A percentile compares a stretch with the other conserved stretches of the same genome.
Conservation (phyloP, 2,797 vertebrate genomes). For the Agapornis canus region DNA sequence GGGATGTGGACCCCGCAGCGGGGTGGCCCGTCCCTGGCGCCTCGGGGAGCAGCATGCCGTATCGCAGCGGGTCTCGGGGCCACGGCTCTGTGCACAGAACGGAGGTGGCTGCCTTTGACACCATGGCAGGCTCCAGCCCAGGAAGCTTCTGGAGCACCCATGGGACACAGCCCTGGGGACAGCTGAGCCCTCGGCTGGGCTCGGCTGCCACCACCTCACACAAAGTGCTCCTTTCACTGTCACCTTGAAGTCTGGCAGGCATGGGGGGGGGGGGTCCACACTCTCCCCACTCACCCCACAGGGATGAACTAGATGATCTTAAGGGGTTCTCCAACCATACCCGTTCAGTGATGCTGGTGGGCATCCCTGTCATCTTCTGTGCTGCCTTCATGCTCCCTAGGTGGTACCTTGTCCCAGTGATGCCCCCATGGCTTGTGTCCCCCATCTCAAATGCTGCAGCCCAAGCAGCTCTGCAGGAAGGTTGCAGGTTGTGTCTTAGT, state of each 20-base stretch:
- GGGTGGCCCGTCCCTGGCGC: neutral
- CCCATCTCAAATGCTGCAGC: neutral
- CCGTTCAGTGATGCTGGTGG: neutral
- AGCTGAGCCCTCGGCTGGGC: neutral
- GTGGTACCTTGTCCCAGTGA: neutral
- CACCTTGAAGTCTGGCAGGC: neutral
- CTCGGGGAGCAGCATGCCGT: slow-evolving; percentile 7
- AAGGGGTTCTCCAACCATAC: neutral
- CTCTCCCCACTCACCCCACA: neutral
- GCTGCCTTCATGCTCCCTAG: neutral
- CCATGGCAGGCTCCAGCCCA: neutral
- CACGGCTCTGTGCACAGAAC: neutral
- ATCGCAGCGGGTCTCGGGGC: neutral
- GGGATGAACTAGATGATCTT: neutral
- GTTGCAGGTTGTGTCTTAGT: neutral
- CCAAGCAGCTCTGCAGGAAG: neutral
- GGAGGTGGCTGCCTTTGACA: slow-evolving; percentile 8
- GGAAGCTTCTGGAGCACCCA: slow-evolving; percentile 29
- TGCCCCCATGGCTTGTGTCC: neutral
- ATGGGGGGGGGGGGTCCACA: neutral
- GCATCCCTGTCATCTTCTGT: neutral
- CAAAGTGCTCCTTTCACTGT: neutral
- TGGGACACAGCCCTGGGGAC: neutral
- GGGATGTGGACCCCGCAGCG: neutral
- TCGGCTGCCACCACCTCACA: slow-evolving; percentile 13